These are phyloP conservation scores for Theristicus caerulescens DNA, from an alignment of 2,113 vertebrate genomes.

Conservation along the genomic window DNA sequence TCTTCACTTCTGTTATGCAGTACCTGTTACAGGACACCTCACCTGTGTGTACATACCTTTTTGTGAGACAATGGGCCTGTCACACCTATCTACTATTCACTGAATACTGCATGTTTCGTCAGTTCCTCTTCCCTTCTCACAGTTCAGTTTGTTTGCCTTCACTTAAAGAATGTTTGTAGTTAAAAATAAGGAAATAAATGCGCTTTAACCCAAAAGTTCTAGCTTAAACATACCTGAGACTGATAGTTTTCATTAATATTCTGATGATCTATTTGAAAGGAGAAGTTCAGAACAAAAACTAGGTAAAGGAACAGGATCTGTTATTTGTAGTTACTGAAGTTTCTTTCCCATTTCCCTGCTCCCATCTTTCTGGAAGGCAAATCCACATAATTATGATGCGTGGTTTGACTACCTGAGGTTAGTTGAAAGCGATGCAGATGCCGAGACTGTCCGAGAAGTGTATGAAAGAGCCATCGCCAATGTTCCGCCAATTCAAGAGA, in stretches of 20 bases:
- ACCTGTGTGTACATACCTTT: background rate
- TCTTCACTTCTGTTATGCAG: background rate
- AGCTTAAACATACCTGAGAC: no score
- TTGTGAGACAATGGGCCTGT: background rate
- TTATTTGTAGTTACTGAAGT: background rate
- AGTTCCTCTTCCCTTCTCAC: background rate
- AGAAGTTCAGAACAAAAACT: background rate
- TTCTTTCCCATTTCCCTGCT: background rate
- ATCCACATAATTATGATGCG: conserved; percentile 95
- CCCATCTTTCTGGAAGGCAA: conserved; percentile 76
- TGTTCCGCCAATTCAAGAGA: conserved; percentile 91
- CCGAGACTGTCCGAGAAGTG: conserved; percentile 87
- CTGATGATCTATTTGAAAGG: background rate
- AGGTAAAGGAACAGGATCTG: background rate
- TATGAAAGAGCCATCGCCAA: conserved; percentile 97
- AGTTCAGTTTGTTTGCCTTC: background rate
- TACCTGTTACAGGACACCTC: background rate
- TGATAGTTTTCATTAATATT: background rate
- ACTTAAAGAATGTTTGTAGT: background rate
- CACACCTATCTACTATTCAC: background rate
- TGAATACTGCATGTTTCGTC: background rate
- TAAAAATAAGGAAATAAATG: background rate
- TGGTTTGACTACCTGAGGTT: conserved; percentile 97
- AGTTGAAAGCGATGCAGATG: conserved; percentile 90
- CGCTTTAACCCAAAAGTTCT: background rate